A percentile compares a stretch with the other conserved stretches of the same genome.
These are phyloP conservation scores for Drosophila lutescens DNA, from an alignment of 2,888 invertebrate genomes.

Conservation along the genomic window DNA sequence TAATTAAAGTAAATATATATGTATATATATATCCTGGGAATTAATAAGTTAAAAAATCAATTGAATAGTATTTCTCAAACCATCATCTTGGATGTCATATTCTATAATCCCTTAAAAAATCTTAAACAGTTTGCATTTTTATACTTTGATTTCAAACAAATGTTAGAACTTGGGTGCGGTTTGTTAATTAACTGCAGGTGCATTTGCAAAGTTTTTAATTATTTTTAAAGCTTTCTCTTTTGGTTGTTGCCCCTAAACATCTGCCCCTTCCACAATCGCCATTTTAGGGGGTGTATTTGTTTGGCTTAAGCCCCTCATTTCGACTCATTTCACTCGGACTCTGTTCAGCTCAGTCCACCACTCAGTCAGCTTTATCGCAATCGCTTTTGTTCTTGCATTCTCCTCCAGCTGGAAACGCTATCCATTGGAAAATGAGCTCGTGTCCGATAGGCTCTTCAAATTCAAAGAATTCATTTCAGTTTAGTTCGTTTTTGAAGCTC, in stretches of 20 bases:
- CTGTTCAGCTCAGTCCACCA: slow-evolving; percentile 35
- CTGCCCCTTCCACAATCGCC: slow-evolving; percentile 11
- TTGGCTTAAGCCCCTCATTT: slow-evolving; percentile 34
- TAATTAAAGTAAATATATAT: not conserved
- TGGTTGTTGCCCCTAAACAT: not conserved
- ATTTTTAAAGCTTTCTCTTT: slow-evolving; percentile 2
- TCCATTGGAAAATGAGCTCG: slow-evolving; percentile 36
- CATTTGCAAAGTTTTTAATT: not conserved
- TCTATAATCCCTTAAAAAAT: no score
- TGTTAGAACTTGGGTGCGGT: not conserved
- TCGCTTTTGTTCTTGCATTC: slow-evolving; percentile 51
- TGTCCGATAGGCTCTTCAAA: slow-evolving; percentile 35
- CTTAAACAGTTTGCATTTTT: no score
- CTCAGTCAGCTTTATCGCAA: slow-evolving; percentile 41
- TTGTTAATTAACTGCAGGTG: not conserved
- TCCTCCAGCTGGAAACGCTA: slow-evolving; percentile 52
- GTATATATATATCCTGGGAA: not conserved
- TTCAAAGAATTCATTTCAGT: slow-evolving; percentile 42
- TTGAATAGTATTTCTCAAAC: not conserved
- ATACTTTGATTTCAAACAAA: no score
- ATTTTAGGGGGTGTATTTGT: slow-evolving; percentile 67
- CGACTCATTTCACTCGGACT: slow-evolving; percentile 21
- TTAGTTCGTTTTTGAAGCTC: slow-evolving; percentile 63
- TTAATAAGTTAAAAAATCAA: not conserved
- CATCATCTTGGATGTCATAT: no score